Evolutionary conservation across 2,797 vertebrate genomes (phyloP), one percentile per base, ranked within the genome.

Genomic region (Pipistrellus nathusii): DNA sequence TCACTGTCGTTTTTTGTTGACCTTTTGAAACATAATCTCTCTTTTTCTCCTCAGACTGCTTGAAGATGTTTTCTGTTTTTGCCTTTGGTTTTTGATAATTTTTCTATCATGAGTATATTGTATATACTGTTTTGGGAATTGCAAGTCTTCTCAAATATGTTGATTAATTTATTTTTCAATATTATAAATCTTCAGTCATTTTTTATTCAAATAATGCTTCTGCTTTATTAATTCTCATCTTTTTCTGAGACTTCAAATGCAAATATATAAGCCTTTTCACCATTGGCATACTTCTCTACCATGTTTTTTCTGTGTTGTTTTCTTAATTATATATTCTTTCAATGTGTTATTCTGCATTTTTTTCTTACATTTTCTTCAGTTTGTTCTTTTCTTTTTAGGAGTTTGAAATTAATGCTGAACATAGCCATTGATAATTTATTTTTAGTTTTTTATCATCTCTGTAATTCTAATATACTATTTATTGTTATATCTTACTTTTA

Each of bases 191-290:
- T 0, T 71, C 32, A 62, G 44, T 6, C 10, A 72, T 72, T 88
- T 77, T 64, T 87, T 83, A 73, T 73, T 88, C 53, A 86, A 68
- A 51, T 64, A n/a, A 71, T 64, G 7, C 1, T 66, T 84, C 38
- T 84, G 20, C 2, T 8, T 41, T 88, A 66, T 88, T 66, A 72
- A 62, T 66, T 72, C 8, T 64, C 27, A 57, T 80, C 15, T 48
- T 76, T 32, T 30, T 62, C 38, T 94, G 30, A 62, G 55, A 77
- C 14, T 88, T 88, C 77, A 94, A 88, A 88, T 71, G 30, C 8
- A 71, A 6, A 46, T 35, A 72, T 32, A 6, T 35, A 84, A 64
- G 7, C 14, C 2, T 88, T 76, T 71, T 48, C 3, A 71, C 25
- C 38, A 55, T 23, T 80, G n/a, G 78, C 8, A 5, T 64, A 64